A percentile compares a stretch with the other conserved stretches of the same genome.
Evolutionary conservation across 2,888 invertebrate genomes (phyloP).

Genomic region (Spisula solida): DNA sequence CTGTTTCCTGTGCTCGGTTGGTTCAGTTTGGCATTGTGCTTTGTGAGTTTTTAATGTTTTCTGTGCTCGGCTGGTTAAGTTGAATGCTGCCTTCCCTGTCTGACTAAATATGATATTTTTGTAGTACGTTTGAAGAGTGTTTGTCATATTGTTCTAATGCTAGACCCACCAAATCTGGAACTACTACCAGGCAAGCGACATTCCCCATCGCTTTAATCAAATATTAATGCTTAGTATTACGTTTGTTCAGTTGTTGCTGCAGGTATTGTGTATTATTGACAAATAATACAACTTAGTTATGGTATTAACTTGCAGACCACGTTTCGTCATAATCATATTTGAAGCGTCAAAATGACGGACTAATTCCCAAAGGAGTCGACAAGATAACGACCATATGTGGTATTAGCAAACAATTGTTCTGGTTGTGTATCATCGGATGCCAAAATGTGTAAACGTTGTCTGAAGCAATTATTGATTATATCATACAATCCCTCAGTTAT

Average conservation of each 20-base stretch:
- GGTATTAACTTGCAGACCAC: slow-evolving; percentile 6
- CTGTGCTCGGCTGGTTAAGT: too few species aligned
- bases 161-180: too few species aligned
- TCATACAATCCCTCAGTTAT: background rate
- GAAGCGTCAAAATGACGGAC: background rate
- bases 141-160: too few species aligned
- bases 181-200: too few species aligned
- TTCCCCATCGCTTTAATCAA: background rate
- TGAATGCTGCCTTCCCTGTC: too few species aligned
- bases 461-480: background rate
- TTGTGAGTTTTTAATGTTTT: too few species aligned
- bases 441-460: background rate
- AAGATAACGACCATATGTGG: background rate
- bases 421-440: background rate
- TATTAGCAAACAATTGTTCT: background rate
- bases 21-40: too few species aligned
- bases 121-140: too few species aligned
- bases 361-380: background rate
- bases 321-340: slow-evolving; percentile 15
- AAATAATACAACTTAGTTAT: background rate
- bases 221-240: background rate
- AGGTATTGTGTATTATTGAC: background rate
- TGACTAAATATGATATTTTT: too few species aligned
- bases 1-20: too few species aligned
- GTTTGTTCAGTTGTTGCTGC: background rate